These are phyloP conservation scores for Tethya wilhelma DNA, from an alignment of 37 sponge, comb jelly and placozoan genomes.

Conservation along the genomic window DNA sequence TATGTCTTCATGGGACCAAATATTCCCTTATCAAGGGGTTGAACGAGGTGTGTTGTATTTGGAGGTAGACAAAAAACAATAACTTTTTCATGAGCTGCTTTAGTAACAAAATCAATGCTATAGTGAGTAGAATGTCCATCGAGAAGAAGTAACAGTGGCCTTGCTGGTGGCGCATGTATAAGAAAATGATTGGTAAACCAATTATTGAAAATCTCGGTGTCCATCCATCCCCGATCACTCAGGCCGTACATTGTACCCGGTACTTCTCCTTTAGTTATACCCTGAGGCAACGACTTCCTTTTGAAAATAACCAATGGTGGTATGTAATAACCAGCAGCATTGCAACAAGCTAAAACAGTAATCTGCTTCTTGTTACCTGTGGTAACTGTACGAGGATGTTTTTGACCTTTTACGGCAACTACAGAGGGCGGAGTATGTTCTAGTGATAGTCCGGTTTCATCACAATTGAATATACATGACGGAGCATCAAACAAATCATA, in stretches of 20 bases:
- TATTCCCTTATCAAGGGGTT: slow-evolving; percentile 13
- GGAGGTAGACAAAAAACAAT: slow-evolving; percentile 24
- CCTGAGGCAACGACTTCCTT: too few species aligned
- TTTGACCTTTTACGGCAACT: too few species aligned
- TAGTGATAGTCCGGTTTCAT: too few species aligned
- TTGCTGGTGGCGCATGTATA: slow-evolving; percentile 22
- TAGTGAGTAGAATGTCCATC: slow-evolving; percentile 42
- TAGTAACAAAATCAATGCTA: background rate
- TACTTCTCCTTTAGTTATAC: slow-evolving; percentile 6
- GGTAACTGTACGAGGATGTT: too few species aligned
- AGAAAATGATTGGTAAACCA: slow-evolving; percentile 27
- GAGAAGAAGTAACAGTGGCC: slow-evolving; percentile 18
- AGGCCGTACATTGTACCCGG: slow-evolving; percentile 9
- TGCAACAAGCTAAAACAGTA: too few species aligned
- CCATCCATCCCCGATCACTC: background rate
- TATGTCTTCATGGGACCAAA: slow-evolving; percentile 9
- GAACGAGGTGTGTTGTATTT: slow-evolving; percentile 26
- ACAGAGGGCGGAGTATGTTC: too few species aligned
- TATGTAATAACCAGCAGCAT: too few species aligned
- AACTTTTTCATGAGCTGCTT: slow-evolving; percentile 16
- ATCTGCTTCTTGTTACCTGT: too few species aligned
- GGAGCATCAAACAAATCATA: too few species aligned
- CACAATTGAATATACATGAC: too few species aligned
- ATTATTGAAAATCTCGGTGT: background rate
- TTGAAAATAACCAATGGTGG: too few species aligned